Base-by-base conservation (phyloP, 1,140 invertebrate species). In the Colletes gigas region DNA sequence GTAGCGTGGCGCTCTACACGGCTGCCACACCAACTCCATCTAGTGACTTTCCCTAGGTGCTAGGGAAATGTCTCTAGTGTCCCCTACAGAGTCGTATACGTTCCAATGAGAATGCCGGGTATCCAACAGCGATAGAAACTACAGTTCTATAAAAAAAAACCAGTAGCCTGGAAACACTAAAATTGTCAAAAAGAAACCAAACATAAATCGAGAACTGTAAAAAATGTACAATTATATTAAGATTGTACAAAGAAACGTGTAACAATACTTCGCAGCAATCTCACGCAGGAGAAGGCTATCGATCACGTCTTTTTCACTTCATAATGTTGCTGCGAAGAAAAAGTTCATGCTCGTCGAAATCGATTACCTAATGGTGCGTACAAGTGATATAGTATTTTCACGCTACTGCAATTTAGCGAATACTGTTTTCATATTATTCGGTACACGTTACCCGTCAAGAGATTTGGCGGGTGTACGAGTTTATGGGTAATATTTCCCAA, bases 401-500 rank as follows among this genome's bases (percentile, higher is more conserved):
- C n/a, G 14, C 17, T 21, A 14, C 4, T n/a, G 17, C 5, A n/a
- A 59, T 21, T 47, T 21, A 21, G 14, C 47, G 5, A 68, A 68
- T 39, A 59, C 60, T 9, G 19, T 15, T 63, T 62, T 44, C 19
- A 44, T 41, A 15, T 70, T 63, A 44, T 72, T n/a, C 50, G 41
- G 15, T 62, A 82, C 68, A 74, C 69, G 63, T 70, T 84, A 55
- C 21, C 73, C 66, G 67, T 68, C 57, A 78, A 73, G 70, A 65
- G 77, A 67, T 88, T 88, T 84, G 84, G 86, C 89, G 89, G 88
- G 85, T 80, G 76, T 83, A 47, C 73, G 85, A 86, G 88, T 90
- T 89, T 89, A 88, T 90, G 89, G 89, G 89, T 90, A 90, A 90
- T 90, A 90, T 90, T 90, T 90, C 89, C 89, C 89, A 90, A 90